These are phyloP conservation scores for Tinea pellionella DNA, from an alignment of 2,888 invertebrate genomes.

Conservation along the genomic window DNA sequence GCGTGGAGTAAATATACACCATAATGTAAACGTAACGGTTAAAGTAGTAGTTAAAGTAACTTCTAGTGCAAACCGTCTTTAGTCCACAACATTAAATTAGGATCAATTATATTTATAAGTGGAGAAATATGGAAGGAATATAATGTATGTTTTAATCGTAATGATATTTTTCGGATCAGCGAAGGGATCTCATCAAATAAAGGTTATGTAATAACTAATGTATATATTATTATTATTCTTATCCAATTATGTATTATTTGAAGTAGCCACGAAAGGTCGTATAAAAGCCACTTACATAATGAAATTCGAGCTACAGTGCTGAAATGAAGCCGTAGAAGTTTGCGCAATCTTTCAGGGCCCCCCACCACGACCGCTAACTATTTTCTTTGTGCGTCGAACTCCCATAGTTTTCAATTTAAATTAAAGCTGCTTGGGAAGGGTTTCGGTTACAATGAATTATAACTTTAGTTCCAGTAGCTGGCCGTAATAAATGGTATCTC, in stretches of 20 bases:
- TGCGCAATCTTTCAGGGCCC: constrained; percentile 16
- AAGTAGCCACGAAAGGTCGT: background rate
- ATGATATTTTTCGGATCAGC: background rate
- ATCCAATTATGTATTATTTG: background rate
- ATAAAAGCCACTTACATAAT: constrained; percentile 35
- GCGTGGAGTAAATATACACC: no score
- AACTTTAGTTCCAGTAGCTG: background rate
- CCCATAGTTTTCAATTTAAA: constrained; percentile 52
- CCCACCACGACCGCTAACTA: constrained; percentile 34
- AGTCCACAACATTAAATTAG: no score
- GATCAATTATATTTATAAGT: no score
- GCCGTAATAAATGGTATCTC: background rate
- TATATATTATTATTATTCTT: background rate
- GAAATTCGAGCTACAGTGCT: constrained; percentile 30
- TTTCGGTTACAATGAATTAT: background rate
- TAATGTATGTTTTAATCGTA: background rate
- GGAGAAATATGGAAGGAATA: no score
- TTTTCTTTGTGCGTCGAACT: constrained; percentile 44
- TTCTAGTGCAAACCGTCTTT: no score
- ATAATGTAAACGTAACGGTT: no score
- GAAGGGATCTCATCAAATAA: background rate
- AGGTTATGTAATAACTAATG: background rate
- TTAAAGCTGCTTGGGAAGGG: constrained; percentile 20
- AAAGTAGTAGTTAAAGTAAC: no score
- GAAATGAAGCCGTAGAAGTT: constrained; percentile 11